Conservation (phyloP, 2,797 vertebrate genomes). For the Gallirallus australis region DNA sequence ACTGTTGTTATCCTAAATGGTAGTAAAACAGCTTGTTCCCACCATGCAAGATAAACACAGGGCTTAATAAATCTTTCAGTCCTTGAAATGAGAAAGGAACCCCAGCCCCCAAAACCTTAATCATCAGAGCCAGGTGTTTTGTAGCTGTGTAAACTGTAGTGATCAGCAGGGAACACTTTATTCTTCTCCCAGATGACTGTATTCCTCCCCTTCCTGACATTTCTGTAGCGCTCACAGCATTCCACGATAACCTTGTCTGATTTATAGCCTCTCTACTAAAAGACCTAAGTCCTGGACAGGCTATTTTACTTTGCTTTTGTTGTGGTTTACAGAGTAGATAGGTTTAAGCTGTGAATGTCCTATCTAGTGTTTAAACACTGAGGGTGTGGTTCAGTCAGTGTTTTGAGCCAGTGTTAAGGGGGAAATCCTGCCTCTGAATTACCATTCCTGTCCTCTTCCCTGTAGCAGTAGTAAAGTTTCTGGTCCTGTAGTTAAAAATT, state of each 20-base stretch:
- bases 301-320: constrained; percentile 13
- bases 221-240: background rate
- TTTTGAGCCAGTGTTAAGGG: constrained; percentile 1
- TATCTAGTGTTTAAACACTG: background rate
- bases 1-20: background rate
- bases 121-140: background rate
- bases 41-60: background rate
- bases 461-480: background rate
- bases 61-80: background rate
- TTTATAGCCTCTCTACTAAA: background rate
- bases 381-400: constrained; percentile 14
- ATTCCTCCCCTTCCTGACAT: background rate
- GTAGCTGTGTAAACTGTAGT: background rate
- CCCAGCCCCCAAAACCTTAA: background rate
- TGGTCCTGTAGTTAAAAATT: constrained; percentile 15
- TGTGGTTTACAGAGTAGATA: background rate
- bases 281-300: background rate
- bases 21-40: background rate
- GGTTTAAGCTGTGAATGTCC: background rate
- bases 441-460: constrained; percentile 4
- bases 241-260: background rate
- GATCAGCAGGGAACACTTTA: background rate
- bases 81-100: background rate
- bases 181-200: background rate
- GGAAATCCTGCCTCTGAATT: constrained; percentile 59